Evolutionary conservation across 2,888 invertebrate species (phyloP), one percentile per base, ranked within the genome.

Genomic region (Sialis fuliginosa): DNA sequence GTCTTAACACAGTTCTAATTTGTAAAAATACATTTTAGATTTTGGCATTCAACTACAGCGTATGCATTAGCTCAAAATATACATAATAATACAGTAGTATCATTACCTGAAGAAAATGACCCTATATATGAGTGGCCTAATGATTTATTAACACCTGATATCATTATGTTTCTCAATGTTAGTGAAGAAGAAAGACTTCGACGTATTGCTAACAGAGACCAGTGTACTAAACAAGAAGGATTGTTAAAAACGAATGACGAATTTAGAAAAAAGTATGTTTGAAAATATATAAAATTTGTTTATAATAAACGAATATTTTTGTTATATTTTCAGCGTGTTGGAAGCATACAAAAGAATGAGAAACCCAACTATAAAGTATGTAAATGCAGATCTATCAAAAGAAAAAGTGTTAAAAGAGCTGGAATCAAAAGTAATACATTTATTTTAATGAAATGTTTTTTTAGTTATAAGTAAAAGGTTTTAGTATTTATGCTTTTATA

Each of bases 1-100:
- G 6, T 33, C 1, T n/a, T 10, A 33, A 22, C 5, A 8, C 31
- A 33, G 8, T 13, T 45, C 9, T 3, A 45, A 22, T 35, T 34
- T 8, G 10, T 34, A 22, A 22, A 22, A 22, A 13, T 6, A 39
- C 8, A 48, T 44, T 54, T 33, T 49, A 64, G 69, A 53, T 69
- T 59, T 53, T 70, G 68, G 68, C 66, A 68, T 56, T 68, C 68
- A 9, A 68, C 69, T 7, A 59, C 62, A n/a, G 64, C 66, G 2
- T 67, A 60, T 54, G 64, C 64, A 1, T 51, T 67, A 34, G 66
- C 66, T 1, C 62, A 65, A 54, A 53, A 54, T 33, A 54, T 62
- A 10, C 52, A 58, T 30, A 54, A 57, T 22, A 50, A 52, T 4
- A 48, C 53, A 33, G 51, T 55, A 44, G 6, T n/a, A 22, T 45